These are phyloP conservation scores for Apocheima hispidaria DNA, from an alignment of 2,888 invertebrate species.

Conservation along the genomic window DNA sequence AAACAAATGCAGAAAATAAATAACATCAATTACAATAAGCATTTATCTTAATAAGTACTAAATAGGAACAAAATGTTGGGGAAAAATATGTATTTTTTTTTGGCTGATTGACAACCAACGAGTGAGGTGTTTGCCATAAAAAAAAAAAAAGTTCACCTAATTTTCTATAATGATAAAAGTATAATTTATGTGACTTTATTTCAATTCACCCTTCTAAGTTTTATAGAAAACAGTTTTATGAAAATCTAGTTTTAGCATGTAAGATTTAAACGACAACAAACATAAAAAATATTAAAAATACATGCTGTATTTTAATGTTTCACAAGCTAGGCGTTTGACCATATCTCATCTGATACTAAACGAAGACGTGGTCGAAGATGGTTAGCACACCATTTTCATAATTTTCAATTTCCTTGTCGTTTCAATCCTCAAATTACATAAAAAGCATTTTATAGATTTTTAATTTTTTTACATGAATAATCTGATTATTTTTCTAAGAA, in stretches of 20 bases:
- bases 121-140: background rate
- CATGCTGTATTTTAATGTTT: too few relatives aligned
- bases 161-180: too few relatives aligned
- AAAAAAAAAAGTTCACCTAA: background rate
- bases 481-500: background rate
- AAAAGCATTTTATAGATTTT: too few relatives aligned
- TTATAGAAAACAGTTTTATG: background rate
- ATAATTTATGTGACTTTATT: too few relatives aligned
- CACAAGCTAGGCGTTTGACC: too few relatives aligned
- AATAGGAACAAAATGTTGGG: conserved; percentile 20
- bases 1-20: conserved; percentile 21
- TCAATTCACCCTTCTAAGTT: background rate
- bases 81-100: background rate
- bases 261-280: background rate
- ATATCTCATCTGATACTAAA: too few relatives aligned
- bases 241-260: conserved; percentile 1
- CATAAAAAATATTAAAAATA: too few relatives aligned
- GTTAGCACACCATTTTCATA: too few relatives aligned
- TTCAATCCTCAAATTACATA: too few relatives aligned
- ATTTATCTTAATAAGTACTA: conserved; percentile 12
- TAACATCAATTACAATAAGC: conserved; percentile 13
- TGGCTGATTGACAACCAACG: background rate
- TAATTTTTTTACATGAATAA: background rate
- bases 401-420: too few relatives aligned
- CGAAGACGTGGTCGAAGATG: too few relatives aligned